A percentile compares a stretch with the other conserved stretches of the same genome.
Evolutionary conservation across 2,888 invertebrate species (phyloP).

Genomic region (Mythimna impura): DNA sequence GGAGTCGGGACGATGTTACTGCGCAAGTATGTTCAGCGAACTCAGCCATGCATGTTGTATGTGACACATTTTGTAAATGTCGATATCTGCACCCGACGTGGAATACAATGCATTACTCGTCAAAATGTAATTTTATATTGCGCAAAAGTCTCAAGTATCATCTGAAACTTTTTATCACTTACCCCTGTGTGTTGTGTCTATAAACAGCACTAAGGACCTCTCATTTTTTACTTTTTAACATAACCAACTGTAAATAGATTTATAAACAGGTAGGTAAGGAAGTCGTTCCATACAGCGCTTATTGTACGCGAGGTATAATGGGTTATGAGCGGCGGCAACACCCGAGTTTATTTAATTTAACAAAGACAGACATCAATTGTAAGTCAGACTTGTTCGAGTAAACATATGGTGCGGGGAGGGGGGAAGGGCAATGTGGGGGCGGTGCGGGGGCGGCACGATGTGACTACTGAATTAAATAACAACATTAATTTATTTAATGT

Average conservation of each 20-base stretch:
- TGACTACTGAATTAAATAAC: slow-evolving; percentile 2
- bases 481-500: not conserved
- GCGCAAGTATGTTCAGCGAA: not conserved
- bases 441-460: not conserved
- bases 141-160: not conserved
- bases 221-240: not conserved
- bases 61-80: slow-evolving; percentile 8
- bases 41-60: not conserved
- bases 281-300: not conserved
- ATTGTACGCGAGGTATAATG: not conserved
- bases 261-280: not conserved
- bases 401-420: not conserved
- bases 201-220: not conserved
- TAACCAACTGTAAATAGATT: not conserved
- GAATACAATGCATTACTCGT: not conserved
- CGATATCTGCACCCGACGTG: not conserved
- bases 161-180: not conserved
- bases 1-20: not conserved
- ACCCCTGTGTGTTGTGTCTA: no score
- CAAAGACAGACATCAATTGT: slow-evolving; percentile 17
- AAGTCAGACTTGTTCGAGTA: not conserved
- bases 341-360: slow-evolving; percentile 19
- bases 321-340: not conserved
- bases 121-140: not conserved
- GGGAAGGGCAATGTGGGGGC: not conserved